phyloP scores from a whole-genome alignment of 2,888 invertebrate species.

The Erebia epiphron region DNA sequence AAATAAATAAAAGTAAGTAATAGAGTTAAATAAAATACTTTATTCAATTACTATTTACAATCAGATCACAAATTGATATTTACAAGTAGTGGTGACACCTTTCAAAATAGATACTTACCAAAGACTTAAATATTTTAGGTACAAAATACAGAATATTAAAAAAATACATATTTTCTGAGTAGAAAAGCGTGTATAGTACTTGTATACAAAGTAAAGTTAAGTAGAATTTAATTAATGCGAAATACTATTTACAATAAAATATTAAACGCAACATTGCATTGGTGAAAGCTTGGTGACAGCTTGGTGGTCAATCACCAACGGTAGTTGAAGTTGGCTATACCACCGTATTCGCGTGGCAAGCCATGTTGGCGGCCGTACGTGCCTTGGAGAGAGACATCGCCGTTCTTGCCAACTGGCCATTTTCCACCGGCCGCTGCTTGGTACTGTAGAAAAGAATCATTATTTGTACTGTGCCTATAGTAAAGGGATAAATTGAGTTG shows the following conservation, averaged over 20 bases:
- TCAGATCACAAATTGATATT: neutral
- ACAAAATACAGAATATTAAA: constrained; percentile 1
- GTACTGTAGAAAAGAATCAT: constrained; percentile 42
- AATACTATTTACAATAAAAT: constrained; percentile 12
- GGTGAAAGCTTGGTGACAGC: neutral
- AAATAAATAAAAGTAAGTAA: too few relatives aligned
- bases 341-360: constrained; percentile 49
- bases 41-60: neutral
- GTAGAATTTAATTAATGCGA: neutral
- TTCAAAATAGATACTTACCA: neutral
- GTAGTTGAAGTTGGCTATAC: constrained; percentile 46
- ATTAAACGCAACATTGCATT: neutral
- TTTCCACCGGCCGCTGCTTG: constrained; percentile 53
- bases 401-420: constrained; percentile 59
- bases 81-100: neutral
- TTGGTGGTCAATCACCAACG: constrained; percentile 39
- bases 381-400: constrained; percentile 52
- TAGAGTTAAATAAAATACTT: constrained; percentile 1
- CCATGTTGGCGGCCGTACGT: constrained; percentile 51
- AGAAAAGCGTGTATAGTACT: too few relatives aligned
- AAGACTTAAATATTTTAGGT: neutral
- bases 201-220: neutral
- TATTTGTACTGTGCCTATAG: neutral
- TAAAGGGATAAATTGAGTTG: too few relatives aligned
- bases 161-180: too few relatives aligned